Percentiles rank a stretch among this genome's conserved stretches.
Conservation (phyloP, 2,888 invertebrate genomes). For the Melikaiella ostensackeni region DNA sequence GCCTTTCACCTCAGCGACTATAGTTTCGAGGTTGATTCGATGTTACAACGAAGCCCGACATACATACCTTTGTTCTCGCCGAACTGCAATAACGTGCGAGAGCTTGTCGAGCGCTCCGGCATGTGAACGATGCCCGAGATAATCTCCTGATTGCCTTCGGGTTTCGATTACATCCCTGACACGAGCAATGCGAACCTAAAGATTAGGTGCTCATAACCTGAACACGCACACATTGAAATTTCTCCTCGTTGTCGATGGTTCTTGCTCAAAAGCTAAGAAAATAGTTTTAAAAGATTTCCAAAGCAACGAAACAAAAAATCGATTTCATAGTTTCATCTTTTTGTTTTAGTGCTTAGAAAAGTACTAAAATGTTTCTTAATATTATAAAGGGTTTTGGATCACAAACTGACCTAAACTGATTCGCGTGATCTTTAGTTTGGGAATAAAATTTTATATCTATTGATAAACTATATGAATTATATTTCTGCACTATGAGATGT, state of each 20-base stretch:
- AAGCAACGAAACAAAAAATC: not conserved
- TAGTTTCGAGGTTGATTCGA: conserved; percentile 22
- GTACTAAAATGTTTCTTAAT: no score
- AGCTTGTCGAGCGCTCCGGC: conserved; percentile 17
- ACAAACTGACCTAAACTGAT: no score
- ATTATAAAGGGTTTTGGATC: no score
- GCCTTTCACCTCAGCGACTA: not conserved
- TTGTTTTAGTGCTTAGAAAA: no score
- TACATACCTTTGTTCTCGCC: conserved; percentile 36
- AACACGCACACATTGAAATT: not conserved
- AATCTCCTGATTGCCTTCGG: conserved; percentile 56
- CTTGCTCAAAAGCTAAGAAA: no score
- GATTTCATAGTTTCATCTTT: no score
- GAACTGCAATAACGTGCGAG: conserved; percentile 34
- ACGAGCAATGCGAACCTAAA: conserved; percentile 45
- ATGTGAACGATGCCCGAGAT: conserved; percentile 54
- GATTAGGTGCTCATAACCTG: conserved; percentile 43
- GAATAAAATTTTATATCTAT: no score
- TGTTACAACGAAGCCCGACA: conserved; percentile 20
- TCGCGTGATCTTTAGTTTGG: no score
- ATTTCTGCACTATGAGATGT: no score
- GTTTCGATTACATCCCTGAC: conserved; percentile 51
- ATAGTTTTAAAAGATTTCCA: no score
- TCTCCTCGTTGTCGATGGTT: not conserved
- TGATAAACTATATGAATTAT: no score